Evolutionary conservation across 2,113 vertebrate species (phyloP).

Genomic region (Arenaria interpres): DNA sequence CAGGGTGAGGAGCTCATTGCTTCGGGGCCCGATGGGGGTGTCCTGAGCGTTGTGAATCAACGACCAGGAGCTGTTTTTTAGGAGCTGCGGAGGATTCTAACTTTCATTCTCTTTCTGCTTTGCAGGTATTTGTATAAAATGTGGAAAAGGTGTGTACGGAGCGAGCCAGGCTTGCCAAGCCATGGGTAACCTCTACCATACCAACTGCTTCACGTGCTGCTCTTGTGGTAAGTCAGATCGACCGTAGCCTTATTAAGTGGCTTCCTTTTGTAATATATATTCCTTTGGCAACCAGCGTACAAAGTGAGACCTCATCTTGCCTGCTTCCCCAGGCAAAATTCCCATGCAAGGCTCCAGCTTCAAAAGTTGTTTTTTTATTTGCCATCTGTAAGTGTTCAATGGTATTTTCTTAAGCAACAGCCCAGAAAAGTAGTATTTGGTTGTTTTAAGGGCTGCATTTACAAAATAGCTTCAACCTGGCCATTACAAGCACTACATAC

Average conservation of each 20-base stretch:
- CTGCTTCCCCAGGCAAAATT: not conserved
- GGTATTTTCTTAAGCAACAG: slow-evolving; percentile 23
- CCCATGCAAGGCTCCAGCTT: not conserved
- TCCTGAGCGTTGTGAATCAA: not conserved
- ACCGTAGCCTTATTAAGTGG: not conserved
- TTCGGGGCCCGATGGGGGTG: not conserved
- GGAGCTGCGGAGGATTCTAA: not conserved
- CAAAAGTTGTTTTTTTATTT: not conserved
- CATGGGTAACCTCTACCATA: slow-evolving; percentile 97
- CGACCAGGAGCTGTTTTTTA: fast-evolving
- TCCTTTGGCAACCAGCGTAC: not conserved
- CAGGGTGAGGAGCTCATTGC: not conserved
- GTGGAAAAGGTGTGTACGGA: slow-evolving; percentile 95
- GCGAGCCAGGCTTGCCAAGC: slow-evolving; percentile 97
- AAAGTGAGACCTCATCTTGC: not conserved
- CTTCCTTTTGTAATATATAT: not conserved
- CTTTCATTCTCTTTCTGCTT: slow-evolving; percentile 26
- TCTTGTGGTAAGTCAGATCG: slow-evolving; percentile 90
- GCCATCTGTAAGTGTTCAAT: slow-evolving; percentile 14
- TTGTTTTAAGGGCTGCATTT: not conserved
- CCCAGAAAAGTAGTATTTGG: not conserved
- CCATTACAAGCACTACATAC: not conserved
- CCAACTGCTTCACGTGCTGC: slow-evolving; percentile 97
- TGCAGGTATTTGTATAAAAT: slow-evolving; percentile 96
- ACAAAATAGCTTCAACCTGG: not conserved